Evolutionary conservation across 2,888 invertebrate genomes (phyloP).

Genomic region (Caenorhabditis wallacei): DNA sequence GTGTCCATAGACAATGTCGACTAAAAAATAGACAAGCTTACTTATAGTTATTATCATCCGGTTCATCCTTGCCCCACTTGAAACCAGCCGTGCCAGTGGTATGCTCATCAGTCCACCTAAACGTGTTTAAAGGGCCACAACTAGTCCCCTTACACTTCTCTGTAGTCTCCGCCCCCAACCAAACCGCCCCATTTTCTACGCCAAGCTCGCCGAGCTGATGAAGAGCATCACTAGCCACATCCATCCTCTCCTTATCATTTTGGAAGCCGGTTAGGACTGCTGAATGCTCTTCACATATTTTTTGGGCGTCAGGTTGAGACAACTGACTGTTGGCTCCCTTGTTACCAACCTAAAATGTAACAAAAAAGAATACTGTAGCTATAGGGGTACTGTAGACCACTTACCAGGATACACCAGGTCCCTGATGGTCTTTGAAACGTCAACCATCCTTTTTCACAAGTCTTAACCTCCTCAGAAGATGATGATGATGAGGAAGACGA

Average conservation of each 20-base stretch:
- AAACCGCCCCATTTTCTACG: background rate
- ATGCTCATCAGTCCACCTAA: slow-evolving; percentile 8
- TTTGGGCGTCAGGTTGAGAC: slow-evolving; percentile 3
- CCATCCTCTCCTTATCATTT: background rate
- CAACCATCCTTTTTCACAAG: background rate
- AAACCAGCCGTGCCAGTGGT: background rate
- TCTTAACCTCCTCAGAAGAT: too few relatives aligned
- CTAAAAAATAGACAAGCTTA: background rate
- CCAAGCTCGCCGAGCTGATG: background rate
- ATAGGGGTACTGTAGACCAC: background rate
- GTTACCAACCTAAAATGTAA: slow-evolving; percentile 7
- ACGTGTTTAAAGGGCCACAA: background rate
- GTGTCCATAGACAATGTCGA: background rate
- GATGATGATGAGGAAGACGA: background rate
- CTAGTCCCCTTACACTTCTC: background rate
- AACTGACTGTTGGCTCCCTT: background rate
- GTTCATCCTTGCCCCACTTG: background rate
- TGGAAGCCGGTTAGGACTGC: background rate
- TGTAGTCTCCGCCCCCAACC: slow-evolving; percentile 5
- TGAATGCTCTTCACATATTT: background rate
- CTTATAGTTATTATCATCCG: background rate
- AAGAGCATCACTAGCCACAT: slow-evolving; percentile 3
- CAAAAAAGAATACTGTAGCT: background rate
- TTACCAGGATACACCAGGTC: slow-evolving; percentile 1
- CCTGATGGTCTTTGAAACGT: background rate